Base-by-base conservation (phyloP, 2,888 invertebrate genomes). In the Chymomyza caudatula region DNA sequence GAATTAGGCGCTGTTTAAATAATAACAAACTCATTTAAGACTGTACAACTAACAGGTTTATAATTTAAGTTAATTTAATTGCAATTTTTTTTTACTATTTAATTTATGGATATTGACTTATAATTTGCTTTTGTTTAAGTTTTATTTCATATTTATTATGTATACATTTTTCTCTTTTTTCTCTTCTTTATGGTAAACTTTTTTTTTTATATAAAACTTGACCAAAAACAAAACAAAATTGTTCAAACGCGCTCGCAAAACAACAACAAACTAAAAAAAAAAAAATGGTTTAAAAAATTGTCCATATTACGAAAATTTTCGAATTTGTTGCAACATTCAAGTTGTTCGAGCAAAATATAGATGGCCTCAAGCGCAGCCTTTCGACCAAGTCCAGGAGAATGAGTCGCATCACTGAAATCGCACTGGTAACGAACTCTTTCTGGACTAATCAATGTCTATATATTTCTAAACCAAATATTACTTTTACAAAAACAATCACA, bases 301-400 rank as follows among this genome's bases (percentile, higher is more conserved):
- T 11, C 43, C 11, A n/a, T n/a, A n/a, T n/a, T n/a, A 15, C 13
- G 15, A 43, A 43, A 43, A 37, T 37, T 6, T 43, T 43, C 43
- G 8, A 47, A 47, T 6, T 47, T 47, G n/a, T 17, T 47, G 17
- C 15, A 47, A 47, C 15, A 47, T 47, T 17, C 17, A 73, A 95
- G 94, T 92, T 96, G 88, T 96, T 96, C 94, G 96, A 96, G 92
- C 95, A 96, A 92, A 95, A 96, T 91, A 95, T 96, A 92, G 94
- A 93, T 90, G 95, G 95, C 89, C 92, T 96, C 91, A 96, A 96
- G 93, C 93, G 94, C 91, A 94, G 95, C 87, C 92, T 96, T 80
- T 94, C 95, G 83, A 92, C 92, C 88, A 93, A 93, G 91, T 93
- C 95, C 90, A 93, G 95, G 90, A 93, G 94, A 92, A 95, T 95